Conservation (phyloP, 2,113 vertebrate species). For the Trogon melanurus region DNA sequence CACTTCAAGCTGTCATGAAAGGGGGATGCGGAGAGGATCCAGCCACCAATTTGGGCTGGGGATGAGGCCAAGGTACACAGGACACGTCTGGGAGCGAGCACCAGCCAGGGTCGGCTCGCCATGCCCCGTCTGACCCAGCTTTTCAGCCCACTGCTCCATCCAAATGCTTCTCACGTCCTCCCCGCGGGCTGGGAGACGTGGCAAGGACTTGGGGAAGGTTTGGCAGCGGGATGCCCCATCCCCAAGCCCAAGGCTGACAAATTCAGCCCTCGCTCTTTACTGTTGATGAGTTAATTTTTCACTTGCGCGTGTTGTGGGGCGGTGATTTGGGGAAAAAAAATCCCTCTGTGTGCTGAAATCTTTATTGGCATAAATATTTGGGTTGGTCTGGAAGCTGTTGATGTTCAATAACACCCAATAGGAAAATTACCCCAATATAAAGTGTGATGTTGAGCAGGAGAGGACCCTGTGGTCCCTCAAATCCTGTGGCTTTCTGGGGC, state of each 20-base stretch:
- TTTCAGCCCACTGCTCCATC: background rate
- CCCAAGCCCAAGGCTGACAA: background rate
- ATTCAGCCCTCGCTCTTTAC: no score
- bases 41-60: accelerated
- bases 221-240: accelerated
- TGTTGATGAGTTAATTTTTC: background rate
- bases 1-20: accelerated
- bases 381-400: no score
- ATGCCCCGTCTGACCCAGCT: background rate
- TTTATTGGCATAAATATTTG: background rate
- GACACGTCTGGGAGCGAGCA: background rate
- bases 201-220: background rate
- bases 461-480: no score
- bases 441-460: background rate
- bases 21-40: accelerated
- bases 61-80: background rate
- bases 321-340: accelerated
- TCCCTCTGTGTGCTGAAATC: background rate
- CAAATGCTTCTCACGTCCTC: background rate
- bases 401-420: accelerated
- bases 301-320: accelerated
- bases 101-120: background rate
- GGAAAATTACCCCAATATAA: background rate
- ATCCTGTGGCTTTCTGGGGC: background rate
- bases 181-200: background rate